Evolutionary conservation across 2,888 invertebrate species (phyloP).

Genomic region (Drosophila lacicola): DNA sequence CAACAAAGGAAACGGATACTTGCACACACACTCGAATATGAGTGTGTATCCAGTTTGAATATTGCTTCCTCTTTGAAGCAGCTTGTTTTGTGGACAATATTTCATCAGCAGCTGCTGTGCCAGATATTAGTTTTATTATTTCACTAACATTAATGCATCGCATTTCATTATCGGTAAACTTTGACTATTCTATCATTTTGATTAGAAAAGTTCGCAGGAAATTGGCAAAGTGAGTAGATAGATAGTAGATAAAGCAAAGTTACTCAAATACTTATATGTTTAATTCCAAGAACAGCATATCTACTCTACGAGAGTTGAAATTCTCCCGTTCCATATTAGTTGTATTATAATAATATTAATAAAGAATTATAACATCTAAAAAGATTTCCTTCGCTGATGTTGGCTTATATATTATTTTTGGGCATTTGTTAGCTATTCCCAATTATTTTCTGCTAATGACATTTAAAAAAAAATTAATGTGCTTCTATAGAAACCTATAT

Average conservation of each 20-base stretch:
- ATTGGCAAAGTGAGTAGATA: neutral
- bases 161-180: constrained; percentile 78
- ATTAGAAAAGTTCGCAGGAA: constrained; percentile 46
- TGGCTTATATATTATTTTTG: no score
- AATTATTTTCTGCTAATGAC: neutral
- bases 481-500: constrained; percentile 21
- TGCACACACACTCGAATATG: constrained; percentile 9
- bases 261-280: no score
- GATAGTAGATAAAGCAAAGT: neutral
- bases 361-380: no score
- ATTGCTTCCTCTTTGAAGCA: constrained; percentile 35
- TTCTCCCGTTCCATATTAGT: no score
- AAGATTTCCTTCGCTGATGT: no score
- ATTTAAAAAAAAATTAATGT: constrained; percentile 33
- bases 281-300: neutral
- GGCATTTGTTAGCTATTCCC: no score
- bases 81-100: constrained; percentile 74
- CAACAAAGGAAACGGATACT: constrained; percentile 27
- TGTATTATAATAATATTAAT: no score
- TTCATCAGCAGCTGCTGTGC: constrained; percentile 72
- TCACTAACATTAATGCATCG: constrained; percentile 75
- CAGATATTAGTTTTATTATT: constrained; percentile 78
- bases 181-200: constrained; percentile 35
- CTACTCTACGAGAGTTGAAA: no score
- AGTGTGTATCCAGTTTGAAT: constrained; percentile 42